Evolutionary conservation across 2,888 invertebrate genomes (phyloP).

Genomic region (Lutraria lutraria): DNA sequence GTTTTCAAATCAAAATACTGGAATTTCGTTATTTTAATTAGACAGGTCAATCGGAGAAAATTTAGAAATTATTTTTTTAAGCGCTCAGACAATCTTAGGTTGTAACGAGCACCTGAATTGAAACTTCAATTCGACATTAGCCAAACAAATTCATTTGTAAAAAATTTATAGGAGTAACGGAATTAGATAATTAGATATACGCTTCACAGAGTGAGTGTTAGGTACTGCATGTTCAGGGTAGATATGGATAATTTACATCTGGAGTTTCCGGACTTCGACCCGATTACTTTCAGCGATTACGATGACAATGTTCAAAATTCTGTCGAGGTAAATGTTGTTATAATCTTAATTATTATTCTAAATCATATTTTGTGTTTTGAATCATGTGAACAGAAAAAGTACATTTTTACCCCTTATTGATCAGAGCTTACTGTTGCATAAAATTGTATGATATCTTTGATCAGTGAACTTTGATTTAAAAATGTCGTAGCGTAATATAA

Average conservation of each 20-base stretch:
- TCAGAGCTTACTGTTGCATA: neutral
- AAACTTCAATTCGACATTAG: neutral
- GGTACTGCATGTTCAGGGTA: neutral
- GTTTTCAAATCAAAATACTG: slow-evolving; percentile 38
- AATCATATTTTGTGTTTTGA: neutral
- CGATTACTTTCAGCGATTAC: slow-evolving; percentile 58
- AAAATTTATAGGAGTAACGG: neutral
- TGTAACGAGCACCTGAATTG: neutral
- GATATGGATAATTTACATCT: slow-evolving; percentile 61
- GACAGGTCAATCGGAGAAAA: slow-evolving; percentile 26
- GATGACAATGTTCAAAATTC: slow-evolving; percentile 36
- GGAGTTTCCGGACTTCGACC: slow-evolving; percentile 66
- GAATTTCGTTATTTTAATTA: slow-evolving; percentile 43
- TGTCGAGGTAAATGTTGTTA: slow-evolving; percentile 54
- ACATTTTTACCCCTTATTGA: neutral
- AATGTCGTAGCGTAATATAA: neutral
- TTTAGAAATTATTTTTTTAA: neutral
- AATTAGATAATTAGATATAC: neutral
- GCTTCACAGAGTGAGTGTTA: neutral
- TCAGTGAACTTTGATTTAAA: neutral
- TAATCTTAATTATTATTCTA: neutral
- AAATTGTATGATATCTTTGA: slow-evolving; percentile 2
- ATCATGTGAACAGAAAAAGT: neutral
- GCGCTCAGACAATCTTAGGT: neutral
- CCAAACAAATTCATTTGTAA: neutral